phyloP scores from a whole-genome alignment of 2,113 vertebrate species.

The Morone chrysops region DNA sequence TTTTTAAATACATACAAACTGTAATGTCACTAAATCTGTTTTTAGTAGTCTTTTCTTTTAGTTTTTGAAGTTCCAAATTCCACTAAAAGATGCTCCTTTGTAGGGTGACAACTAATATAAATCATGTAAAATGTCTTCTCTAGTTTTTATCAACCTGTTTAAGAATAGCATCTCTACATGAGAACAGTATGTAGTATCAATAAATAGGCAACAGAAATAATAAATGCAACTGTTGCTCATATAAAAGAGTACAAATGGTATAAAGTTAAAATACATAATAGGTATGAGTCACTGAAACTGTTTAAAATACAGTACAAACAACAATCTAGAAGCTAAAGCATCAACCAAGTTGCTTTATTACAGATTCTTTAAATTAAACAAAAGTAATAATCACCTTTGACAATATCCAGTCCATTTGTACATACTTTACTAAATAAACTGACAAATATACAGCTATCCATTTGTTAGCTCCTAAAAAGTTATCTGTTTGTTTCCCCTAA shows the following conservation, averaged over 20 bases:
- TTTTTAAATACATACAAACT: too few species aligned
- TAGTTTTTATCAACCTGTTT: too few species aligned
- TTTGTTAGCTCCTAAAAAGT: background rate
- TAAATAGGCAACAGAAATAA: too few species aligned
- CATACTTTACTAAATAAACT: background rate
- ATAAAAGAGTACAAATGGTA: background rate
- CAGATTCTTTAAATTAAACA: background rate
- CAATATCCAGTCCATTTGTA: background rate
- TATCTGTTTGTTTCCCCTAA: constrained; percentile 21
- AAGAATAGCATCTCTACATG: too few species aligned
- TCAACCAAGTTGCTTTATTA: background rate
- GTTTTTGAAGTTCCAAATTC: too few species aligned
- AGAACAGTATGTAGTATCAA: too few species aligned
- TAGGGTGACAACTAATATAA: too few species aligned
- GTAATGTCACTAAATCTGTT: too few species aligned
- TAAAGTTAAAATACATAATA: background rate
- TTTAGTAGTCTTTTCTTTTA: too few species aligned
- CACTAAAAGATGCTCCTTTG: too few species aligned
- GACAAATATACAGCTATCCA: background rate
- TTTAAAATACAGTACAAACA: background rate
- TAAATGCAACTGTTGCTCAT: background rate
- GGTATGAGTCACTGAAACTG: background rate
- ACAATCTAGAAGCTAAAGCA: background rate
- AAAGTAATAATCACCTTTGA: background rate
- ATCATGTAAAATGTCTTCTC: too few species aligned